Evolutionary conservation across 2,797 vertebrate genomes (phyloP).

Genomic region (Valencia hispanica): DNA sequence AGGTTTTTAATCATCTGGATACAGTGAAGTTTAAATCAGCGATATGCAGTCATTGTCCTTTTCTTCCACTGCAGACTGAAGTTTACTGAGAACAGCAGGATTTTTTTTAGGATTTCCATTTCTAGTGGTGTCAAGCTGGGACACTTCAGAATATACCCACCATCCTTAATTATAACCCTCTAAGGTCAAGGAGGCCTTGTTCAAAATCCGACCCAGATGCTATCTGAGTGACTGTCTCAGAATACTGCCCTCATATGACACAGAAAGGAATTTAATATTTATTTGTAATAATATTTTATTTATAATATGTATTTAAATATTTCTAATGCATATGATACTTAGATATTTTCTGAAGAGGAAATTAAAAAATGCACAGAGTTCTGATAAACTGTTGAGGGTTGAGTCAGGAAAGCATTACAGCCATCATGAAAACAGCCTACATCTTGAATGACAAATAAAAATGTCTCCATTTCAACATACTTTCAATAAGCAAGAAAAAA

Average conservation of each 20-base stretch:
- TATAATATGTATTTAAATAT: not conserved
- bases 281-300: no score
- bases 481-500: no score
- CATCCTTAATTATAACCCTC: slow-evolving; percentile 21
- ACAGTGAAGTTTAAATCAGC: not conserved
- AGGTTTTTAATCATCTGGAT: not conserved
- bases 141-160: not conserved
- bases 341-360: not conserved
- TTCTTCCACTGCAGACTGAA: not conserved
- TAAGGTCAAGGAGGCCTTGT: slow-evolving; percentile 27
- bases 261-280: not conserved
- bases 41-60: not conserved
- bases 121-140: not conserved
- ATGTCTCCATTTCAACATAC: no score
- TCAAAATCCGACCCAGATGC: slow-evolving; percentile 22
- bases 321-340: not conserved
- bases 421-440: not conserved
- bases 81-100: not conserved
- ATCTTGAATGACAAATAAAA: not conserved
- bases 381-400: not conserved
- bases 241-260: not conserved
- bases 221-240: not conserved
- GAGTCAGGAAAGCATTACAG: not conserved
- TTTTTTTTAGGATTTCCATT: not conserved
- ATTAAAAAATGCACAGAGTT: not conserved